Evolutionary conservation across 2,888 invertebrate species (phyloP).

Genomic region (Cryptus viduatorius): DNA sequence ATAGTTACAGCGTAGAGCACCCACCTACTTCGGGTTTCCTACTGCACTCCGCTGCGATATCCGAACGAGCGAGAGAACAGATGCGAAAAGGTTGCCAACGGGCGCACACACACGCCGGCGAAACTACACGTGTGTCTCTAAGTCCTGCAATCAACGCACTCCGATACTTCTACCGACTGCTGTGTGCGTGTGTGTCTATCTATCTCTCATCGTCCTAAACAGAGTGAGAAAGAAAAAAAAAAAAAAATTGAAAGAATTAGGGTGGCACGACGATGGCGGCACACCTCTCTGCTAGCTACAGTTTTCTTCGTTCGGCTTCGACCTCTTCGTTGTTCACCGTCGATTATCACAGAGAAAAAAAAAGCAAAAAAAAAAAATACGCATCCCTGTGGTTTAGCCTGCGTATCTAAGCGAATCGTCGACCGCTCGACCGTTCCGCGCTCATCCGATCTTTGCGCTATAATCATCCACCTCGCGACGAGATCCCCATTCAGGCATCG

Average conservation of each 20-base stretch:
- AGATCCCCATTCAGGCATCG: conserved; percentile 74
- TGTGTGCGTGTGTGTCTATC: conserved; percentile 50
- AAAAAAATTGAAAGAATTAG: conserved; percentile 54
- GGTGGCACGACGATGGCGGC: conserved; percentile 75
- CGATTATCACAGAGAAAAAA: conserved; percentile 55
- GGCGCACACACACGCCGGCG: conserved; percentile 66
- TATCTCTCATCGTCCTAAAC: conserved; percentile 44
- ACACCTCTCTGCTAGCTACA: conserved; percentile 77
- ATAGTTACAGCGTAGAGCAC: conserved; percentile 84
- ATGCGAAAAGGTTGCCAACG: conserved; percentile 71
- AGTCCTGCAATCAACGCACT: conserved; percentile 78
- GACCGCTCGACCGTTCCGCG: conserved; percentile 73
- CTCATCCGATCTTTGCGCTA: conserved; percentile 82
- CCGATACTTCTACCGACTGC: conserved; percentile 79
- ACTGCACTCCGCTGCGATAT: conserved; percentile 81
- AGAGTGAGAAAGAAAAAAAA: conserved; percentile 49
- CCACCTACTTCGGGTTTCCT: conserved; percentile 83
- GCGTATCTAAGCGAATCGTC: conserved; percentile 55
- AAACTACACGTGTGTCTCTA: conserved; percentile 78
- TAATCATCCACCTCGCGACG: conserved; percentile 78
- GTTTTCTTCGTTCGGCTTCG: conserved; percentile 78
- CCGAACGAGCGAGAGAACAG: conserved; percentile 72
- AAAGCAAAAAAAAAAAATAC: conserved; percentile 23
- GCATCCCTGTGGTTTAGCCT: conserved; percentile 62
- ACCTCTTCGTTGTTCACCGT: conserved; percentile 66